Evolutionary conservation across 2,113 vertebrate genomes (phyloP), one percentile per base, ranked within the genome.

Genomic region (Archilochus colubris): DNA sequence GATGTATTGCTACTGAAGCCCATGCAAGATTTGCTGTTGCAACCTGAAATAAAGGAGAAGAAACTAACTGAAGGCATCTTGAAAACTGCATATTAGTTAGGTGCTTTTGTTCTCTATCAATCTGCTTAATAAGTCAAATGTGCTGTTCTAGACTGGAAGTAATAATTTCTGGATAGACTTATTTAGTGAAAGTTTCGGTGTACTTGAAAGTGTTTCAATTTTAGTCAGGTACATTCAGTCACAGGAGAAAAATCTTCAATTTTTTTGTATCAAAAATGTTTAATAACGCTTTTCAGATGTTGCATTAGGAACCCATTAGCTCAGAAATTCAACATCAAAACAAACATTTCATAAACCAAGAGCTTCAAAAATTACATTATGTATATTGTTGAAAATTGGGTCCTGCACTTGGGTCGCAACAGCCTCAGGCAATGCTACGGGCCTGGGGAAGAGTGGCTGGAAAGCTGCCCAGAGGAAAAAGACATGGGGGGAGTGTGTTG

Each of bases 1-100:
- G 99, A 97, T 99, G 99, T 97, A 99, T 99, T 92, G 99, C 99
- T 96, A 99, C 98, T 21, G 99, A 99, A 57, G 99, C 99, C 99
- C 99, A 99, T 21, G 99, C 99, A 93, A 99, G 98, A 97, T 99
- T 99, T 90, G 99, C 99, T 88, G 99, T 99, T 84, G 99, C 99
- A 97, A 99, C 98, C 99, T 99, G 83, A 63, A 97, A 97, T 86
- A 83, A 91, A 95, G 91, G 21, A 73, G 53, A 83, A 25, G 67
- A 55, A 70, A 92, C 14, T 59, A 38, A 77, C 22, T 67, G 70
- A 89, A 67, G 44, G 78, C 88, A 85, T 25, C 58, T 83, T 57
- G 38, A 93, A 64, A 91, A 66, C 19, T 24, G 66, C n/a, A 33
- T 12, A 63, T 51, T 11, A 24, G 59, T 72, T 76, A 38, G 8